Conservation (phyloP, 2,797 vertebrate species). For the Tragelaphus eurycerus region DNA sequence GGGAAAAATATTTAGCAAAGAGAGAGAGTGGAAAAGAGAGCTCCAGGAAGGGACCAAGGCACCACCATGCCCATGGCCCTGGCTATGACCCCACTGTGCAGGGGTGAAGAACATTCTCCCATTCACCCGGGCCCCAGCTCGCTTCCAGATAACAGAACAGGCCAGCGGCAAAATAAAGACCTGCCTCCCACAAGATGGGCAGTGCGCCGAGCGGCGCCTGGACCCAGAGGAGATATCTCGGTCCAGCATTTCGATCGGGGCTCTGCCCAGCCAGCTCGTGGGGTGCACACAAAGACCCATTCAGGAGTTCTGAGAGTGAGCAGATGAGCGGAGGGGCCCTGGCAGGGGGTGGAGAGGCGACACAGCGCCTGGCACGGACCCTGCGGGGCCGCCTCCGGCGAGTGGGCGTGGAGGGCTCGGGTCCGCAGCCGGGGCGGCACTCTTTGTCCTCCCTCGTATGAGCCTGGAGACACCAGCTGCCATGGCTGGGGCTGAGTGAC, state of each 20-base stretch:
- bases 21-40: background rate
- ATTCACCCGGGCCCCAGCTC: background rate
- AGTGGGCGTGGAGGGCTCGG: conserved; percentile 6
- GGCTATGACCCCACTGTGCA: background rate
- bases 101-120: conserved; percentile 30
- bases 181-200: conserved; percentile 37
- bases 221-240: conserved; percentile 64
- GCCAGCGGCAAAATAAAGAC: background rate
- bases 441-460: background rate
- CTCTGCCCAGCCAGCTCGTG: conserved; percentile 54
- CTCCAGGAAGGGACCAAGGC: background rate
- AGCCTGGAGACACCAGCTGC: conserved; percentile 46
- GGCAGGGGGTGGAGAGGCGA: background rate
- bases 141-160: background rate
- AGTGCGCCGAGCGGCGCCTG: background rate
- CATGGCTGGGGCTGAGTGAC: background rate
- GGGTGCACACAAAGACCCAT: conserved; percentile 79
- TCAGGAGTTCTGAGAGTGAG: conserved; percentile 72
- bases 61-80: background rate
- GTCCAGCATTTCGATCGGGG: conserved; percentile 60
- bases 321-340: conserved; percentile 69
- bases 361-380: conserved; percentile 60
- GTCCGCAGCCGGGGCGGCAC: background rate
- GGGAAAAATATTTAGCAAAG: background rate
- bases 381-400: background rate